These are phyloP conservation scores for Mesoclemmys tuberculata DNA, from an alignment of 2,113 vertebrate species.

Conservation along the genomic window DNA sequence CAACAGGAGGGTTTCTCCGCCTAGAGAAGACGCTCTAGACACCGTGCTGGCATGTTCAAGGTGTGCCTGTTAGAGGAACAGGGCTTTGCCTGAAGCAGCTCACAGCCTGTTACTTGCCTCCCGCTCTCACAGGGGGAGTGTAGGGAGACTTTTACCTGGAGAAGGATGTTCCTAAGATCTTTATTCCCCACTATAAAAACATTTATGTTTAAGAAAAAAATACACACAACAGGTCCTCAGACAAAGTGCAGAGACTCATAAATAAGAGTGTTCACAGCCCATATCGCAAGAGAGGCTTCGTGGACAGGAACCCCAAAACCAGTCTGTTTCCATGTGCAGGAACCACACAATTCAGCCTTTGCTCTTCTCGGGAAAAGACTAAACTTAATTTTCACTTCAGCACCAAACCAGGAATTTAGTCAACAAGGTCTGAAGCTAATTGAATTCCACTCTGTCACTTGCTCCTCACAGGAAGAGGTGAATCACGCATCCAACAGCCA, in stretches of 20 bases:
- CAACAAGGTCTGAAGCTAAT: neutral
- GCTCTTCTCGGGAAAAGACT: neutral
- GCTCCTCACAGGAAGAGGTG: neutral
- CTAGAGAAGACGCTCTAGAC: neutral
- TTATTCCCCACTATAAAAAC: neutral
- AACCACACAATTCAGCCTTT: neutral
- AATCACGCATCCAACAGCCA: neutral
- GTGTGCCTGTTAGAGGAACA: neutral
- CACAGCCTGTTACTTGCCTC: neutral
- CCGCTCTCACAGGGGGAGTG: neutral
- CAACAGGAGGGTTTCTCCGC: neutral
- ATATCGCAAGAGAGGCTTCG: neutral
- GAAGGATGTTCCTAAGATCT: neutral
- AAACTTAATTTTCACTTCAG: neutral
- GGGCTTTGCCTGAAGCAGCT: neutral
- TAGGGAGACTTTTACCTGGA: neutral
- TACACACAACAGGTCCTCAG: neutral
- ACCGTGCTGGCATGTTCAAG: neutral
- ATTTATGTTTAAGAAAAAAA: neutral
- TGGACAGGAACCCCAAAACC: neutral
- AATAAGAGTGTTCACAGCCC: neutral
- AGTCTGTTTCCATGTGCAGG: neutral
- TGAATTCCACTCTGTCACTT: neutral
- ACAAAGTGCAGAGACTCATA: neutral
- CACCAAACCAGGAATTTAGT: neutral